Conservation (phyloP, 2,113 vertebrate genomes). For the Psettodes erumei region DNA sequence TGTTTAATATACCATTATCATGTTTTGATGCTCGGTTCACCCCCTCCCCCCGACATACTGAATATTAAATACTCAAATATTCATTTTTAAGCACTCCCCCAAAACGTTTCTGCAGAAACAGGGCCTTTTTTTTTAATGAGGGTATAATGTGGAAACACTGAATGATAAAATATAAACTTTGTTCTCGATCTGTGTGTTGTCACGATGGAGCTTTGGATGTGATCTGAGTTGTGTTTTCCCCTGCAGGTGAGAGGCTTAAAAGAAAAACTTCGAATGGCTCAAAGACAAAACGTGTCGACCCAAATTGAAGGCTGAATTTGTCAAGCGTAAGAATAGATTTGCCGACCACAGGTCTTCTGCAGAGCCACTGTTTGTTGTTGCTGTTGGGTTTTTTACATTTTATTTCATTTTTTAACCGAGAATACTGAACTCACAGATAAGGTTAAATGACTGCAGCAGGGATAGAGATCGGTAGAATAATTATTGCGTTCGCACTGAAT, state of each 20-base stretch:
- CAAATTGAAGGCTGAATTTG: neutral
- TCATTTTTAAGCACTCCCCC: neutral
- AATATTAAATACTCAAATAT: conserved; percentile 9
- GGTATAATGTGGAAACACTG: neutral
- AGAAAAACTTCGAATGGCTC: neutral
- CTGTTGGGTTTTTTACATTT: neutral
- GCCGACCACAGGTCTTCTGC: conserved; percentile 4
- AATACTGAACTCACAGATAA: neutral
- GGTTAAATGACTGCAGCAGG: neutral
- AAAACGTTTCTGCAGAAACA: neutral
- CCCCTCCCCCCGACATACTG: too few species aligned
- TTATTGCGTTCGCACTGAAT: conserved; percentile 1
- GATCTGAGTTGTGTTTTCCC: neutral
- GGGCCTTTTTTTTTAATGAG: neutral
- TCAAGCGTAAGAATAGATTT: neutral
- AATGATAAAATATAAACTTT: neutral
- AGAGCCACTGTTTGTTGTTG: neutral
- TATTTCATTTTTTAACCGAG: neutral
- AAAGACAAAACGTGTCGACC: neutral
- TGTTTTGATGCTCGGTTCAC: neutral
- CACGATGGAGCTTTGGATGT: neutral
- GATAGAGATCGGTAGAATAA: neutral
- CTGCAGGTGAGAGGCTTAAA: conserved; percentile 2
- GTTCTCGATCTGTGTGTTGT: conserved; percentile 1
- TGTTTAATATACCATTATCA: neutral